Evolutionary conservation across 2,888 invertebrate species (phyloP).

Genomic region (Brachyptera putata): DNA sequence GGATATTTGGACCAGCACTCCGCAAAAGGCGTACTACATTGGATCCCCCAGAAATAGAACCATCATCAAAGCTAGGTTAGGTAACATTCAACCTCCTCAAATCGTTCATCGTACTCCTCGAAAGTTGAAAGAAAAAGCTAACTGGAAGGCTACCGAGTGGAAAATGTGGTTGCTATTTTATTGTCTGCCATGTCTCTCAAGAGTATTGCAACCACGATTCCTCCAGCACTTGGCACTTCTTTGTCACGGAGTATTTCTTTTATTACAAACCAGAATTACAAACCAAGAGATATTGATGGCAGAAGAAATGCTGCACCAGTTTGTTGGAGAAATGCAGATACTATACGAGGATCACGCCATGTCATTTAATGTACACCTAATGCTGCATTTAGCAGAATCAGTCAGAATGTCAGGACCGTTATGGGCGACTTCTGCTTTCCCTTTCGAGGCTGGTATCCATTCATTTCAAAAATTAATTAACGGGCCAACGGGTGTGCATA

Average conservation of each 20-base stretch:
- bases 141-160: conserved; percentile 29
- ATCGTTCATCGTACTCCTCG: conserved; percentile 26
- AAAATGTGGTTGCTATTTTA: conserved; percentile 29
- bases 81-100: conserved; percentile 22
- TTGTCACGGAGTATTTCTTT: neutral
- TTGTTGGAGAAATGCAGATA: neutral
- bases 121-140: conserved; percentile 12
- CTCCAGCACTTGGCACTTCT: neutral
- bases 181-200: conserved; percentile 18
- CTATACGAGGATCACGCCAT: neutral
- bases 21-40: neutral
- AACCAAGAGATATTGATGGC: neutral
- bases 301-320: neutral
- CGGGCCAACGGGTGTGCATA: neutral
- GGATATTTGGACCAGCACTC: conserved; percentile 12
- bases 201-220: neutral
- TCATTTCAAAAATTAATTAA: neutral
- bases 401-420: neutral
- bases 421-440: neutral
- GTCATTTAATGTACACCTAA: neutral
- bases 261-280: neutral
- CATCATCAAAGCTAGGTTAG: conserved; percentile 24
- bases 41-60: neutral
- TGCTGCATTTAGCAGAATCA: neutral
- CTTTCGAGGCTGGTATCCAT: neutral